Evolutionary conservation across 2,797 vertebrate genomes (phyloP).

Genomic region (Tokudaia muenninki): DNA sequence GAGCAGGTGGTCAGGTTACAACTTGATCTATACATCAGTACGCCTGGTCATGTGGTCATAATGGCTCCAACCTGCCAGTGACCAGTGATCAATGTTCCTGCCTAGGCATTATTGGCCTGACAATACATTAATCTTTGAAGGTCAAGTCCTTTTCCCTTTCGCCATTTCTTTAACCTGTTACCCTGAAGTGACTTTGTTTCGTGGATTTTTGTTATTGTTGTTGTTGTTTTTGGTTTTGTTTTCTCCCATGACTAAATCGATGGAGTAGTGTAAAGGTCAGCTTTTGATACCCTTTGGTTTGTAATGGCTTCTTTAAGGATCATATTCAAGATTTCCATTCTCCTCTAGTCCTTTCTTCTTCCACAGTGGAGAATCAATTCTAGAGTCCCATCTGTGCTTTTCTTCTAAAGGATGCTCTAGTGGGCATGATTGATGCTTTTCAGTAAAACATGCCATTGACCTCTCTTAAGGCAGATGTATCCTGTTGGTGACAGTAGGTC

Average conservation of each 20-base stretch:
- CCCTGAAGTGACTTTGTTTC: slow-evolving; percentile 76
- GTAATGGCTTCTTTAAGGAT: slow-evolving; percentile 66
- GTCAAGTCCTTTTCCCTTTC: slow-evolving; percentile 77
- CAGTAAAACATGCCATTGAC: not conserved
- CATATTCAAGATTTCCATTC: slow-evolving; percentile 67
- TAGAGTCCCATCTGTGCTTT: slow-evolving; percentile 68
- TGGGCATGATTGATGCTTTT: slow-evolving; percentile 52
- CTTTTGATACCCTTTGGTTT: slow-evolving; percentile 72
- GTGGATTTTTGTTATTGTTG: not conserved
- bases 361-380: slow-evolving; percentile 52
- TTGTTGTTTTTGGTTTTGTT: not conserved
- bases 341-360: not conserved
- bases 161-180: slow-evolving; percentile 78
- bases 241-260: slow-evolving; percentile 73
- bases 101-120: slow-evolving; percentile 25
- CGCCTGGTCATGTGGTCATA: not conserved
- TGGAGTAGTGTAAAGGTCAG: slow-evolving; percentile 85
- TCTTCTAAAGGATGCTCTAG: slow-evolving; percentile 54
- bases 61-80: not conserved
- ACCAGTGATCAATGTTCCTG: slow-evolving; percentile 10
- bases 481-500: slow-evolving; percentile 40
- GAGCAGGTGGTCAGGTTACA: not conserved
- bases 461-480: slow-evolving; percentile 31
- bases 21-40: not conserved
- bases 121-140: slow-evolving; percentile 80